Percentiles rank a stretch among this genome's conserved stretches.
Conservation (phyloP, 2,888 invertebrate species). For the Notodonta dromedarius region DNA sequence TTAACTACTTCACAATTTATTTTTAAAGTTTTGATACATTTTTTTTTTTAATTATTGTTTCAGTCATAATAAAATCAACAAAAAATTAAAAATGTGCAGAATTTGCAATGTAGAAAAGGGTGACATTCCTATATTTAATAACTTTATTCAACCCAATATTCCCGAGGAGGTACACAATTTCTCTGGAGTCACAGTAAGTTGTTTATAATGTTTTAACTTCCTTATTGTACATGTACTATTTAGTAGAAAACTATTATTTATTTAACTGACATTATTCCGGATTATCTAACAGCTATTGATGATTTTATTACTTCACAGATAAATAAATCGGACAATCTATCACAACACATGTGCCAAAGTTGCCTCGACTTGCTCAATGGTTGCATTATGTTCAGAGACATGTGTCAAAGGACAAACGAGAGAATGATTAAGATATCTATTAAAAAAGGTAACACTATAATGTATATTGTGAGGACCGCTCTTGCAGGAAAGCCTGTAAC, state of each 20-base stretch:
- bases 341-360: constrained; percentile 68
- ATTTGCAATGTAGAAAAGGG: constrained; percentile 67
- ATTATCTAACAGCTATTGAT: neutral
- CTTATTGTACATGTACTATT: too few species aligned
- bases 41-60: constrained; percentile 21
- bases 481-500: too few species aligned
- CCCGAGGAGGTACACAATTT: constrained; percentile 68
- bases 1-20: neutral
- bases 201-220: neutral
- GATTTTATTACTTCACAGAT: constrained; percentile 50
- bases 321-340: constrained; percentile 55
- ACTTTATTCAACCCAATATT: constrained; percentile 61
- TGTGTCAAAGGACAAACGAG: constrained; percentile 68
- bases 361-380: constrained; percentile 72
- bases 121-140: constrained; percentile 69
- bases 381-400: constrained; percentile 71
- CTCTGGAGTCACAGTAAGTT: constrained; percentile 68
- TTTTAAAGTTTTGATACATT: neutral
- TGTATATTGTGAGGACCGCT: neutral
- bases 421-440: constrained; percentile 53
- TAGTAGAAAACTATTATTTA: too few species aligned
- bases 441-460: constrained; percentile 61
- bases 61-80: constrained; percentile 41
- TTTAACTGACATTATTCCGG: too few species aligned
- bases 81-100: constrained; percentile 55